Conservation (phyloP, 92 coral and sea anemone genomes). For the Virgularia gustaviana region DNA sequence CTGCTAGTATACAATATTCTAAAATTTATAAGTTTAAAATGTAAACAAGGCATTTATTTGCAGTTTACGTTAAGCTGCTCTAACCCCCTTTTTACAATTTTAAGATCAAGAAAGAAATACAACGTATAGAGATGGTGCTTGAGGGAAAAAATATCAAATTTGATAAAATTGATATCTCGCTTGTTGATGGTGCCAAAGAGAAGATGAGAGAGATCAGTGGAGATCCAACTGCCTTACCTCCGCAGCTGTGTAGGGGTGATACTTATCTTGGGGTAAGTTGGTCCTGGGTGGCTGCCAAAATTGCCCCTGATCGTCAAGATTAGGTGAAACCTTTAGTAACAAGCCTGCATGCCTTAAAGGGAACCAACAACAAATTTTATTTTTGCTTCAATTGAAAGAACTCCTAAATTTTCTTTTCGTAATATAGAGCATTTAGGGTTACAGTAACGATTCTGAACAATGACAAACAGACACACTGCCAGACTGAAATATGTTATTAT, state of each 20-base stretch:
- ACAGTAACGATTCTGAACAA: no score
- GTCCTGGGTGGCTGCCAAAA: neutral
- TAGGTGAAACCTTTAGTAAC: neutral
- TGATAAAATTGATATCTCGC: constrained; percentile 60
- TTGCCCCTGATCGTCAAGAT: neutral
- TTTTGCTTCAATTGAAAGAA: no score
- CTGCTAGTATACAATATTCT: no score
- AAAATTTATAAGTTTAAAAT: neutral
- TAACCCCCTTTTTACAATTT: neutral
- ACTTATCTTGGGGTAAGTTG: constrained; percentile 79
- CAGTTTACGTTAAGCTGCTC: neutral
- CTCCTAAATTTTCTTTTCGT: no score
- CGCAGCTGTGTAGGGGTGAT: constrained; percentile 82
- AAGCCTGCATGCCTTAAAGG: no score
- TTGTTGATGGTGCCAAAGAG: constrained; percentile 53
- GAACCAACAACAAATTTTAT: neutral
- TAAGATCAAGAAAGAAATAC: constrained; percentile 75
- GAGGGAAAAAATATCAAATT: constrained; percentile 47
- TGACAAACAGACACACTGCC: no score
- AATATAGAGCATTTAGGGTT: no score
- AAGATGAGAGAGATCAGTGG: constrained; percentile 73
- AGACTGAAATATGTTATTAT: no score
- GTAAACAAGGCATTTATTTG: neutral
- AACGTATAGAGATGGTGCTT: constrained; percentile 56
- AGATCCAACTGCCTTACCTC: constrained; percentile 60